These are phyloP conservation scores for Petrocephalus microphthalmus DNA, from an alignment of 2,113 vertebrate genomes.

Conservation along the genomic window DNA sequence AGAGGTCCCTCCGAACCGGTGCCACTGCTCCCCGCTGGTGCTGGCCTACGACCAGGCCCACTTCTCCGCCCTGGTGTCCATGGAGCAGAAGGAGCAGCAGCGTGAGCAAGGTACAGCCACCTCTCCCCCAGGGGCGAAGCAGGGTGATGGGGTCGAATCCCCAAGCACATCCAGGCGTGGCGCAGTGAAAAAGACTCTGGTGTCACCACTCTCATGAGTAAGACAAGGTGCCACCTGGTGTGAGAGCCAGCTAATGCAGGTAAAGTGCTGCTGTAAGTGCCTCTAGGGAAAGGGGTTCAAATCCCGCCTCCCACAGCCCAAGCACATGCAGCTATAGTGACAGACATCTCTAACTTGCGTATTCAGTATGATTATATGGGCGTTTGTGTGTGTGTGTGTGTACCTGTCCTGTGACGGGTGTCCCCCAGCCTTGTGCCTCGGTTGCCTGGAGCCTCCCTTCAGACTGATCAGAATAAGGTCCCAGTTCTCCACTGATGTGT, in stretches of 20 bases:
- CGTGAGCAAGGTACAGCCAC: conserved; percentile 82
- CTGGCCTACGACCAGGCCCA: conserved; percentile 97
- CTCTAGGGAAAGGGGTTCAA: not conserved
- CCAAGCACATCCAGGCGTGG: not conserved
- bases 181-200: not conserved
- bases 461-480: not conserved
- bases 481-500: not conserved
- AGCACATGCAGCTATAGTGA: not conserved
- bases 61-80: conserved; percentile 96
- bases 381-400: not conserved
- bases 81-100: conserved; percentile 97
- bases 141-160: not conserved
- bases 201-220: not conserved
- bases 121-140: not conserved
- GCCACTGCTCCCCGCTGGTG: conserved; percentile 94
- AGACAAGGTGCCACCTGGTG: not conserved
- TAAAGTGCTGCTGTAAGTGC: not conserved
- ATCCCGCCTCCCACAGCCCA: not conserved
- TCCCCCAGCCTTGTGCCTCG: not conserved
- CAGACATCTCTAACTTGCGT: not conserved
- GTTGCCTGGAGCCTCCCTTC: not conserved
- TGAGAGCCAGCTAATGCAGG: not conserved
- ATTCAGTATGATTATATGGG: not conserved
- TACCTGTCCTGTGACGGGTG: not conserved
- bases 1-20: conserved; percentile 93